A percentile compares a stretch with the other conserved stretches of the same genome.
These are phyloP conservation scores for Timandra comae DNA, from an alignment of 2,888 invertebrate genomes.

Conservation along the genomic window DNA sequence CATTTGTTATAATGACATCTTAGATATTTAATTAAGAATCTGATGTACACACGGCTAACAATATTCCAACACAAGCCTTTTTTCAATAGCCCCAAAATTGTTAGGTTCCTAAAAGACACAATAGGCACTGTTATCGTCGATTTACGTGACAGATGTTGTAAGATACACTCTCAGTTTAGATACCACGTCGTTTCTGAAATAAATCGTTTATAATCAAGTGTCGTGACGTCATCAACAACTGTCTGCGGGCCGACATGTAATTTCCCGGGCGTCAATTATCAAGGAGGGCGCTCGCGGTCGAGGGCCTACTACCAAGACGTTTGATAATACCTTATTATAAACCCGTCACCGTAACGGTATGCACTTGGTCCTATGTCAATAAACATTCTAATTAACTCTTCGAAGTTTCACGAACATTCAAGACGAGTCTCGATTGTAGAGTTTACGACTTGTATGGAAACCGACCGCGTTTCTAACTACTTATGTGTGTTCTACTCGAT, in stretches of 20 bases:
- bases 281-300: conserved; percentile 53
- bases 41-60: too few relatives aligned
- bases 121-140: conserved; percentile 16
- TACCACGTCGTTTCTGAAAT: conserved; percentile 52
- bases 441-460: too few relatives aligned
- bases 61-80: too few relatives aligned
- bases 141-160: conserved; percentile 15
- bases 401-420: too few relatives aligned
- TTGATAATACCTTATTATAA: conserved; percentile 59
- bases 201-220: conserved; percentile 75
- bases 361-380: conserved; percentile 4
- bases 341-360: conserved; percentile 14
- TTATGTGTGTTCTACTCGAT: too few relatives aligned
- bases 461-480: too few relatives aligned
- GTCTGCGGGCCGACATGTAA: conserved; percentile 71
- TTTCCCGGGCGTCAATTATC: conserved; percentile 74
- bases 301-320: conserved; percentile 54
- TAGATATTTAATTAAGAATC: too few relatives aligned
- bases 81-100: too few relatives aligned
- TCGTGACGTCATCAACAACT: conserved; percentile 74
- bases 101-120: too few relatives aligned
- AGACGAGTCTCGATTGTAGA: too few relatives aligned
- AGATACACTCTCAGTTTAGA: conserved; percentile 13
- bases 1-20: too few relatives aligned
- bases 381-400: too few relatives aligned